Conservation (phyloP, 2,113 vertebrate genomes). For the Phalacrocorax brasilianus region DNA sequence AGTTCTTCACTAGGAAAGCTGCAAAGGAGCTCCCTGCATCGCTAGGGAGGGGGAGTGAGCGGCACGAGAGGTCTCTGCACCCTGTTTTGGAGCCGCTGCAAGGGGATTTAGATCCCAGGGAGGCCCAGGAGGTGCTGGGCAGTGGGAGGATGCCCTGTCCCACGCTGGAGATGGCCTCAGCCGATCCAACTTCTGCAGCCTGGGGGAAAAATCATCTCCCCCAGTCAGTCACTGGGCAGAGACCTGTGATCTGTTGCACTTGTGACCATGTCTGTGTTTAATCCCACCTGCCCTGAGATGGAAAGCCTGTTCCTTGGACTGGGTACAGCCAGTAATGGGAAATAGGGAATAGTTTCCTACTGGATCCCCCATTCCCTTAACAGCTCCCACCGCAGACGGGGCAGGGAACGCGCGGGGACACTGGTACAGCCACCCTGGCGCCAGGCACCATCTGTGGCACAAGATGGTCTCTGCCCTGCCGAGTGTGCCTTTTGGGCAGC, state of each 20-base stretch:
- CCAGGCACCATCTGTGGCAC: not conserved
- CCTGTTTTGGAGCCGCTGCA: not conserved
- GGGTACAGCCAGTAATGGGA: not conserved
- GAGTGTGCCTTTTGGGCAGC: not conserved
- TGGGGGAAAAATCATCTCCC: not conserved
- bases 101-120: not conserved
- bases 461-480: not conserved
- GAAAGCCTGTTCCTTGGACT: not conserved
- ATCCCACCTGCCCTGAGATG: not conserved
- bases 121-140: not conserved
- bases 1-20: rapidly evolving
- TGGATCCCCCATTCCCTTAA: not conserved
- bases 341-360: not conserved
- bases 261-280: not conserved
- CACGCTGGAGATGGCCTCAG: not conserved
- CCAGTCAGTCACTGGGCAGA: not conserved
- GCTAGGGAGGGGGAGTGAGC: rapidly evolving
- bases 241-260: not conserved
- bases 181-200: not conserved
- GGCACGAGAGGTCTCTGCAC: rapidly evolving
- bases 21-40: not conserved
- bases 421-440: not conserved
- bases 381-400: not conserved
- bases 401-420: rapidly evolving
- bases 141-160: not conserved